Conservation (phyloP, 2,888 invertebrate species). For the Lasioglossum pauxillum region DNA sequence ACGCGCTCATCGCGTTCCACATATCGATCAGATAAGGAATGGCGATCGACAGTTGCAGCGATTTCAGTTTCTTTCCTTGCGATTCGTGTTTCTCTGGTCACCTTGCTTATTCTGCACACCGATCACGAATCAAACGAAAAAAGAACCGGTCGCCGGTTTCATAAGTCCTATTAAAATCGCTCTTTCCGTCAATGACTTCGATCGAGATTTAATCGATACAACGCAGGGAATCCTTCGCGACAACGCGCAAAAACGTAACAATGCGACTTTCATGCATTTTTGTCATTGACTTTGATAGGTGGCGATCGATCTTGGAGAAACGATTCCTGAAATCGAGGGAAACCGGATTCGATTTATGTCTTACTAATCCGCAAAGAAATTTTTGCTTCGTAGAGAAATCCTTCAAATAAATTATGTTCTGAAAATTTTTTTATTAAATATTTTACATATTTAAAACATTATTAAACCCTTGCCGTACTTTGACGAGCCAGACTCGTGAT, state of each 20-base stretch:
- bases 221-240: background rate
- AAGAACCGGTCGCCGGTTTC: background rate
- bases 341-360: background rate
- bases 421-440: too few species aligned
- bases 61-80: slow-evolving; percentile 21
- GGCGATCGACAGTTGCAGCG: slow-evolving; percentile 32
- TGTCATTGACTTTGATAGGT: slow-evolving; percentile 1
- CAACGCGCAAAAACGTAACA: background rate
- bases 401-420: too few species aligned
- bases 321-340: background rate
- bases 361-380: background rate
- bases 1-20: slow-evolving; percentile 16
- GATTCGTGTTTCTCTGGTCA: background rate
- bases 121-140: background rate
- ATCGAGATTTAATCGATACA: background rate
- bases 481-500: too few species aligned
- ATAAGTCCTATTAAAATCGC: background rate
- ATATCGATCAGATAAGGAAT: slow-evolving; percentile 35
- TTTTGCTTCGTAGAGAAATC: background rate
- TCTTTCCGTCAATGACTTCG: background rate
- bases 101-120: background rate
- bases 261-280: background rate
- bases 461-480: too few species aligned
- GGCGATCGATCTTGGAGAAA: background rate
- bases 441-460: too few species aligned